phyloP scores from a whole-genome alignment of 2,888 invertebrate genomes.

The Drosophila algonquin region DNA sequence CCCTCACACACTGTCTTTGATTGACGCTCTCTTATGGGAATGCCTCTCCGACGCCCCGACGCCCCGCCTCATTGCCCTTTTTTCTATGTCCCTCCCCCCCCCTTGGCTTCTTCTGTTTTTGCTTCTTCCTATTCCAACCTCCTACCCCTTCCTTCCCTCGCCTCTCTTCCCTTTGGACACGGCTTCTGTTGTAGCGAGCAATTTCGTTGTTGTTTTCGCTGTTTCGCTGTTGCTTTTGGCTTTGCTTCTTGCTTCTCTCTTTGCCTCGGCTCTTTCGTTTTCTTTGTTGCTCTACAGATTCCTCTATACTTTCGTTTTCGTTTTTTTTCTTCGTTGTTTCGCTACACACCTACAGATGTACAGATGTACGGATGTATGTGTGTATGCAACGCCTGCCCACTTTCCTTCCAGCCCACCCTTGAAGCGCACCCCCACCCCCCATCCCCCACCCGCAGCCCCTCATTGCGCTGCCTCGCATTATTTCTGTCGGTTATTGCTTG shows the following conservation, averaged over 20 bases:
- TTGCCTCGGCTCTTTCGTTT: slow-evolving; percentile 7
- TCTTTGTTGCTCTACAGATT: slow-evolving; percentile 58
- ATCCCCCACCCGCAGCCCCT: not conserved
- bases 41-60: not conserved
- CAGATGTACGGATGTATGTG: not conserved
- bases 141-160: slow-evolving; percentile 4
- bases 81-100: not conserved
- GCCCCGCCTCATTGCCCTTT: not conserved
- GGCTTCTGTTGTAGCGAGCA: slow-evolving; percentile 57
- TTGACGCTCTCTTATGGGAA: not conserved
- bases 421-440: not conserved
- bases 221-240: slow-evolving; percentile 36
- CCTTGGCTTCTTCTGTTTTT: slow-evolving; percentile 1
- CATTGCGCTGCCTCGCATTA: slow-evolving; percentile 10
- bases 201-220: slow-evolving; percentile 43
- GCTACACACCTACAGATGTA: not conserved
- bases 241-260: slow-evolving; percentile 1
- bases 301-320: slow-evolving; percentile 76
- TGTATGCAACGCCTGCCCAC: slow-evolving; percentile 1
- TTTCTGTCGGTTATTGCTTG: slow-evolving; percentile 35
- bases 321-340: slow-evolving; percentile 10
- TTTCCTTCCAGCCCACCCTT: not conserved
- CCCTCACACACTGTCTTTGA: not conserved
- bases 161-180: not conserved
- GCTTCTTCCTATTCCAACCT: not conserved